These are phyloP conservation scores for Episyrphus balteatus DNA, from an alignment of 1,140 invertebrate genomes.

Conservation along the genomic window DNA sequence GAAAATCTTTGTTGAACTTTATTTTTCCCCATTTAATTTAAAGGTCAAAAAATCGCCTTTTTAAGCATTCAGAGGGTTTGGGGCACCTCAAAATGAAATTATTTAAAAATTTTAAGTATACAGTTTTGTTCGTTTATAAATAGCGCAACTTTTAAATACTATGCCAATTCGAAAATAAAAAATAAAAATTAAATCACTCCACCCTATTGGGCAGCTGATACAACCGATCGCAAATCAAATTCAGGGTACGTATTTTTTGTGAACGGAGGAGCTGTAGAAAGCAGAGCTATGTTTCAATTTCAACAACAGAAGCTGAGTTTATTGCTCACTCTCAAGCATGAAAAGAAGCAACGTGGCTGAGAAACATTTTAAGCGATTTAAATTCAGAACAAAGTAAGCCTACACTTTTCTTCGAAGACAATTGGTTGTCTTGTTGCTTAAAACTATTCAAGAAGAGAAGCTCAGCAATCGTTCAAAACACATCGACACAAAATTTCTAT, in stretches of 20 bases:
- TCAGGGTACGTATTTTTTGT: slow-evolving; percentile 11
- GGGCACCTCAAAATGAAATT: no score
- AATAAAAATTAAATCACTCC: no score
- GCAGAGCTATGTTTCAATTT: slow-evolving; percentile 11
- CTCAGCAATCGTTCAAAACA: slow-evolving; percentile 10
- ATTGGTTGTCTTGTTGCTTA: slow-evolving; percentile 16
- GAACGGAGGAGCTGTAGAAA: slow-evolving; percentile 6
- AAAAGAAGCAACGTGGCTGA: slow-evolving; percentile 15
- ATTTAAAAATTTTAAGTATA: no score
- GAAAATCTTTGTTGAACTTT: no score
- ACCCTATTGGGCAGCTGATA: slow-evolving; percentile 10
- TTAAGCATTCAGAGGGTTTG: no score
- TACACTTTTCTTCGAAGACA: slow-evolving; percentile 9
- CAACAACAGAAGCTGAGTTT: no score
- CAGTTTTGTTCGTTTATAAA: no score
- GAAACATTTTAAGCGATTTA: slow-evolving; percentile 6
- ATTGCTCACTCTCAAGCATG: slow-evolving; percentile 9
- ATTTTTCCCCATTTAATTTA: no score
- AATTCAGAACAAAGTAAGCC: not conserved
- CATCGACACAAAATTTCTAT: slow-evolving; percentile 11
- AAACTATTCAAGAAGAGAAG: slow-evolving; percentile 7
- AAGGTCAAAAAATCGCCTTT: no score
- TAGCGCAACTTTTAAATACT: no score
- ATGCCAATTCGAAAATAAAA: no score
- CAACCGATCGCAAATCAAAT: slow-evolving; percentile 14